Evolutionary conservation across 2,797 vertebrate species (phyloP).

Genomic region (Eupleurogrammus muticus): DNA sequence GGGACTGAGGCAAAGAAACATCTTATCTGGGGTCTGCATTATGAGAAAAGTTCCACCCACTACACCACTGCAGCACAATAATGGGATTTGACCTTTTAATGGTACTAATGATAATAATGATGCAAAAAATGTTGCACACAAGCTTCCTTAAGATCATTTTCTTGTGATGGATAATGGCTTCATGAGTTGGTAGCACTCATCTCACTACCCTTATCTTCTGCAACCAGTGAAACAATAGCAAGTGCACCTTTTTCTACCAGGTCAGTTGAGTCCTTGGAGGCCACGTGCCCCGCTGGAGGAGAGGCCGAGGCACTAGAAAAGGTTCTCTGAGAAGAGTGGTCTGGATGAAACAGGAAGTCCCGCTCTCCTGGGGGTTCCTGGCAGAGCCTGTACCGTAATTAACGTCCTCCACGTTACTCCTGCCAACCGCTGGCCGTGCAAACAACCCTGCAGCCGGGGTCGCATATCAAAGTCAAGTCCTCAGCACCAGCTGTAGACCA

Average conservation of each 20-base stretch:
- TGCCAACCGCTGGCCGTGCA: conserved; percentile 77
- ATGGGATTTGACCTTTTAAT: too few species aligned
- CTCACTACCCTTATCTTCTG: not conserved
- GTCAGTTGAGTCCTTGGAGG: conserved; percentile 12
- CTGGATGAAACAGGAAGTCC: conserved; percentile 50
- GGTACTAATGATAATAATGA: too few species aligned
- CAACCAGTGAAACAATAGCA: not conserved
- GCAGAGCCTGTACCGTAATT: conserved; percentile 77
- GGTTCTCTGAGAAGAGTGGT: conserved; percentile 41
- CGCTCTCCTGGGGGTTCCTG: conserved; percentile 36
- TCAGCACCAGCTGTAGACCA: conserved; percentile 86
- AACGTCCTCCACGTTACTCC: conserved; percentile 72
- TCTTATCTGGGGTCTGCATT: too few species aligned
- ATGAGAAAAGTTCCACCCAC: too few species aligned
- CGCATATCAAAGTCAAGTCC: conserved; percentile 90
- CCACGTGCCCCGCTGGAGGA: not conserved
- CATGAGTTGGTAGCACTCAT: not conserved
- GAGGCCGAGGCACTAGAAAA: conserved; percentile 46
- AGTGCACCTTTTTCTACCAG: conserved; percentile 13
- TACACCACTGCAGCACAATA: too few species aligned
- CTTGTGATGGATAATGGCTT: too few species aligned
- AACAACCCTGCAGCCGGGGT: conserved; percentile 78
- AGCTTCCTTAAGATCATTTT: too few species aligned
- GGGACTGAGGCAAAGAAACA: too few species aligned
- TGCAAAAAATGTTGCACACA: too few species aligned